phyloP scores from a whole-genome alignment of 2,888 invertebrate species.

The Lamproptera curius region DNA sequence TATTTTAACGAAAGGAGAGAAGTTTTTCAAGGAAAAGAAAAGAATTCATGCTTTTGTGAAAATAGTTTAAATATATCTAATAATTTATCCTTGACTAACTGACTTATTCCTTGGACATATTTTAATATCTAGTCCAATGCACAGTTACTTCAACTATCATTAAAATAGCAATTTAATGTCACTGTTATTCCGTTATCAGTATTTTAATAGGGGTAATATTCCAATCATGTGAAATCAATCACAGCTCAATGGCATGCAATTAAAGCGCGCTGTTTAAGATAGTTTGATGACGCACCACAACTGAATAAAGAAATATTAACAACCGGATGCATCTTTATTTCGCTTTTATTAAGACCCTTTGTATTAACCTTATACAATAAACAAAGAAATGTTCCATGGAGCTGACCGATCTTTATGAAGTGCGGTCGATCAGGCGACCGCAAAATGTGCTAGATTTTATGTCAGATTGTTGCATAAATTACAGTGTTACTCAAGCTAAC shows the following conservation, averaged over 20 bases:
- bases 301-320: constrained; percentile 21
- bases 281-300: constrained; percentile 22
- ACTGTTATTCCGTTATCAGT: constrained; percentile 6
- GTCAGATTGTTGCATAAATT: constrained; percentile 1
- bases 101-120: no score
- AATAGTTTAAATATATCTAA: no score
- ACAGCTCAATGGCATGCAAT: constrained; percentile 12
- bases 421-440: constrained; percentile 16
- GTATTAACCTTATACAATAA: constrained; percentile 10
- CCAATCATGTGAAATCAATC: constrained; percentile 15
- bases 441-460: constrained; percentile 22
- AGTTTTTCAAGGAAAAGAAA: no score
- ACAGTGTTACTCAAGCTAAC: constrained; percentile 6
- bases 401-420: constrained; percentile 18
- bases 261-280: constrained; percentile 19
- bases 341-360: constrained; percentile 8
- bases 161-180: no score
- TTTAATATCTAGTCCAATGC: no score
- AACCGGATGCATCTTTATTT: constrained; percentile 17
- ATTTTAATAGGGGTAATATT: constrained; percentile 12
- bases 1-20: no score
- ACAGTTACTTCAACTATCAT: no score
- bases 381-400: constrained; percentile 15
- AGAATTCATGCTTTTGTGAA: no score
- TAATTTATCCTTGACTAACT: no score